Base-by-base conservation (phyloP, 2,888 invertebrate genomes). In the Stenurella melanura region DNA sequence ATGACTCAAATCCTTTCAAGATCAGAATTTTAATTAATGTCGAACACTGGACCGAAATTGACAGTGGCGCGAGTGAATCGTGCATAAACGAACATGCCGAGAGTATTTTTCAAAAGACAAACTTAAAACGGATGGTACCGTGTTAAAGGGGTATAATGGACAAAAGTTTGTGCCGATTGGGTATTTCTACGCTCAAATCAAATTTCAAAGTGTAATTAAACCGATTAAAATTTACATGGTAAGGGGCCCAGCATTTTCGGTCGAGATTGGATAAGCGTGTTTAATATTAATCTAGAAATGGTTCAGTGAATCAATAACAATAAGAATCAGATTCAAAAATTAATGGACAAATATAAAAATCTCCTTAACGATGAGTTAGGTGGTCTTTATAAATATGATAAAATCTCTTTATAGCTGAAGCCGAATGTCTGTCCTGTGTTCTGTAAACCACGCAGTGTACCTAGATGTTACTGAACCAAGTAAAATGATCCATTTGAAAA, bases 401-500 rank as follows among this genome's bases (percentile, higher is more conserved):
- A 67, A 54, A 21, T 61, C 26, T 67, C 74, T 56, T 73, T 76
- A 73, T 60, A 76, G 67, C 38, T 74, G 66, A 76, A 70, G 68
- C 58, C 67, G 38, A 38, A 67, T 54, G 73, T 70, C n/a, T 73
- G 21, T 61, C 74, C 77, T 58, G 26, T 77, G 30, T 74, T 68
- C 63, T 61, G n/a, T 19, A 69, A 77, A 58, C 74, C 73, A 18
- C 66, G 76, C 21, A 66, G 34, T 56, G 70, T 76, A 11, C 73
- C 68, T 19, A n/a, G n/a, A n/a, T n/a, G n/a, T n/a, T n/a, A n/a
- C n/a, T n/a, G n/a, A n/a, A n/a, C n/a, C n/a, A n/a, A n/a, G n/a
- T n/a, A n/a, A n/a, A n/a, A n/a, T n/a, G n/a, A n/a, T n/a, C n/a
- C n/a, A n/a, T n/a, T n/a, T n/a, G n/a, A n/a, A n/a, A n/a, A n/a